Percentiles rank a stretch among this genome's conserved stretches.
phyloP scores from a whole-genome alignment of 1,140 invertebrate genomes.

The Philaenus spumarius region DNA sequence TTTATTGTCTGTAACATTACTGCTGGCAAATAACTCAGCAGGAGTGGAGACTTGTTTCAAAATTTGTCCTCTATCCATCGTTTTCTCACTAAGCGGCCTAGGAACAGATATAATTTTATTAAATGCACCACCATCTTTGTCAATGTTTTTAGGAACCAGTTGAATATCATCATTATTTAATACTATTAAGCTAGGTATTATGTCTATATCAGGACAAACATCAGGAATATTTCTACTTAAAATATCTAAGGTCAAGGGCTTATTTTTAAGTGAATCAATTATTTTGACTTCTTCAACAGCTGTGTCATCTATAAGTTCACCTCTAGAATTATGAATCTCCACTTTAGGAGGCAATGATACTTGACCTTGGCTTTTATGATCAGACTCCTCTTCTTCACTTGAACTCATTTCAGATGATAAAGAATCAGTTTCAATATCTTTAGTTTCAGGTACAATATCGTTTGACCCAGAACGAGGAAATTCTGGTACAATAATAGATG shows the following conservation, averaged over 20 bases:
- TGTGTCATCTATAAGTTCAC: constrained; percentile 52
- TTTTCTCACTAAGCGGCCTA: constrained; percentile 11
- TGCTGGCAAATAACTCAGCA: constrained; percentile 27
- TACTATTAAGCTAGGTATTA: neutral
- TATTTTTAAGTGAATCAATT: constrained; percentile 3
- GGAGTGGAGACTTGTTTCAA: constrained; percentile 31
- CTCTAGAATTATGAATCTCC: constrained; percentile 58
- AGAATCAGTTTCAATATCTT: constrained; percentile 55
- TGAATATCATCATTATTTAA: constrained; percentile 15
- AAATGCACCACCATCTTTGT: constrained; percentile 18
- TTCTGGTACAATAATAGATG: constrained; percentile 53
- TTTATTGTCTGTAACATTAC: constrained; percentile 14
- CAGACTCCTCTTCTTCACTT: constrained; percentile 36
- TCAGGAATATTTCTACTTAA: constrained; percentile 26
- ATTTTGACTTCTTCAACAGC: constrained; percentile 9
- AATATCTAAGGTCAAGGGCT: constrained; percentile 12
- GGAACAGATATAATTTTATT: constrained; percentile 28
- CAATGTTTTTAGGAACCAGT: constrained; percentile 22
- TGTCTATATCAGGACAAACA: constrained; percentile 21
- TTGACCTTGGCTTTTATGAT: constrained; percentile 31
- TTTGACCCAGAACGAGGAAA: constrained; percentile 39
- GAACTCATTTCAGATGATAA: constrained; percentile 45
- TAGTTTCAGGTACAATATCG: constrained; percentile 41
- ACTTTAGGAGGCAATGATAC: constrained; percentile 44
- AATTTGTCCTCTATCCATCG: constrained; percentile 17